Evolutionary conservation across 2,888 invertebrate genomes (phyloP).

Genomic region (Protophormia terraenovae): DNA sequence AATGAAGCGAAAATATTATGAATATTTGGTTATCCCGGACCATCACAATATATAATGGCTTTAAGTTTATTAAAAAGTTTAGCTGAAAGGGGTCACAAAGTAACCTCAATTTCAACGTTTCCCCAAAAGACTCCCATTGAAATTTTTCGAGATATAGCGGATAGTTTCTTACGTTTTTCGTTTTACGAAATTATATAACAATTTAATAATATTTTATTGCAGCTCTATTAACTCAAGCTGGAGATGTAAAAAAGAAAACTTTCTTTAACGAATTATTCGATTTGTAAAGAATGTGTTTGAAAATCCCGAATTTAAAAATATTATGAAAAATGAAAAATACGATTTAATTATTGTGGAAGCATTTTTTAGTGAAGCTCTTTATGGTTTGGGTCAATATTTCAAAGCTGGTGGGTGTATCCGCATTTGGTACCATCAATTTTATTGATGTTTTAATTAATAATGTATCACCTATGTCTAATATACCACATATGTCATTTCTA

Average conservation of each 20-base stretch:
- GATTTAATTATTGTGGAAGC: constrained; percentile 76
- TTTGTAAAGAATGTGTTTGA: constrained; percentile 20
- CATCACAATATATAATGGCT: constrained; percentile 72
- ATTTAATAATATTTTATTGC: neutral
- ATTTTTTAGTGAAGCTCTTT: constrained; percentile 77
- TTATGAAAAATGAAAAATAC: constrained; percentile 70
- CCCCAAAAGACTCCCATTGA: constrained; percentile 73
- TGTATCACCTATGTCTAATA: constrained; percentile 75
- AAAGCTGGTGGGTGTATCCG: constrained; percentile 73
- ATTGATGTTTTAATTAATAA: constrained; percentile 72
- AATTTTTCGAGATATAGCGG: constrained; percentile 72
- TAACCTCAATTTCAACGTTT: constrained; percentile 76
- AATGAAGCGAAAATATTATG: constrained; percentile 46
- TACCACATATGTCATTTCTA: constrained; percentile 68
- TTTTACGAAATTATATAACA: constrained; percentile 19
- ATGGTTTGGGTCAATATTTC: constrained; percentile 73
- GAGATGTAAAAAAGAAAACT: constrained; percentile 66
- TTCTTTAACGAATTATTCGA: constrained; percentile 68
- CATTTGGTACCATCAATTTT: constrained; percentile 69
- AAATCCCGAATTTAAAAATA: constrained; percentile 58
- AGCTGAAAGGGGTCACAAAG: constrained; percentile 77
- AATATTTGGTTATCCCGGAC: constrained; percentile 50
- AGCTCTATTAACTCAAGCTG: no score
- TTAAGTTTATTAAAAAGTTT: constrained; percentile 76
- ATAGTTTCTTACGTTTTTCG: no score